Conservation (phyloP, 2,888 invertebrate species). For the Euzophera pinguis region DNA sequence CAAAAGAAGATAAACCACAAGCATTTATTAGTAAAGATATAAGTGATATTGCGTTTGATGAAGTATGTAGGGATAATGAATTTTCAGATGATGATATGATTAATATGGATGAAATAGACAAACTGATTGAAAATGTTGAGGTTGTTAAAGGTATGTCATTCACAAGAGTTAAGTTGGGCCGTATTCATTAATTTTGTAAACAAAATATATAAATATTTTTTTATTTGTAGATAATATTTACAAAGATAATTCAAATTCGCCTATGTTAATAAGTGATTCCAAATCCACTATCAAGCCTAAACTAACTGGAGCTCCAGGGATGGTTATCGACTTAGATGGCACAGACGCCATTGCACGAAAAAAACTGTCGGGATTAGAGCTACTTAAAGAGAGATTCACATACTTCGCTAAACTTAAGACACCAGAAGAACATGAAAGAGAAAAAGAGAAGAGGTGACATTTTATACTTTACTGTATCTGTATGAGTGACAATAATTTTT, state of each 20-base stretch:
- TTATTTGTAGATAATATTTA: slow-evolving; percentile 30
- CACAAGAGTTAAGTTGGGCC: no score
- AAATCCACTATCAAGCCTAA: slow-evolving; percentile 54
- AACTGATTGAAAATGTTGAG: slow-evolving; percentile 57
- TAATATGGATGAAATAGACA: slow-evolving; percentile 60
- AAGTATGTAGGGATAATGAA: slow-evolving; percentile 24
- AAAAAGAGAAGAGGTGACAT: slow-evolving; percentile 76
- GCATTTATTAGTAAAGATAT: not conserved
- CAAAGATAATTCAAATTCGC: slow-evolving; percentile 28
- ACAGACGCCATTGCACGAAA: slow-evolving; percentile 33
- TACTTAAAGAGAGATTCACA: slow-evolving; percentile 85
- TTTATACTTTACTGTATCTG: no score
- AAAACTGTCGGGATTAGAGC: slow-evolving; percentile 80
- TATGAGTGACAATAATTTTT: no score
- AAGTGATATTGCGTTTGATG: slow-evolving; percentile 10
- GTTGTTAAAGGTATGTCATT: slow-evolving; percentile 40
- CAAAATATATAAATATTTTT: not conserved
- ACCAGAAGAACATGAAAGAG: slow-evolving; percentile 70
- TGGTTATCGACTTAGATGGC: slow-evolving; percentile 61
- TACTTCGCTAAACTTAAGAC: slow-evolving; percentile 82
- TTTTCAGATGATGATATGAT: slow-evolving; percentile 56
- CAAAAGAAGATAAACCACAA: slow-evolving; percentile 4
- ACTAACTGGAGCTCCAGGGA: slow-evolving; percentile 74
- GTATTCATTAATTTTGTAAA: no score
- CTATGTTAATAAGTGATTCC: slow-evolving; percentile 34